Evolutionary conservation across 2,113 vertebrate genomes (phyloP).

Genomic region (Microtus pennsylvanicus): DNA sequence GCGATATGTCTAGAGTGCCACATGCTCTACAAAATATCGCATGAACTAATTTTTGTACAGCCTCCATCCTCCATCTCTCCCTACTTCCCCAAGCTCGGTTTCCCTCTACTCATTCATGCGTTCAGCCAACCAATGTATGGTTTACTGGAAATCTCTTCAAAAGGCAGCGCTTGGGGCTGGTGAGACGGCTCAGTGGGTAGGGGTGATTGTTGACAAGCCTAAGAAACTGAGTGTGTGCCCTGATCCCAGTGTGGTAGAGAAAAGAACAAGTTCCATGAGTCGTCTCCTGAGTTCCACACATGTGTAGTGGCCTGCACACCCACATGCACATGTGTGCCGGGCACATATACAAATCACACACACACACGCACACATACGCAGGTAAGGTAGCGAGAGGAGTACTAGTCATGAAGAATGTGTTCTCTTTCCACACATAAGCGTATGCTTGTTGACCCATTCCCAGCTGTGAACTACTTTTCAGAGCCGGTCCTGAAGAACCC

Average conservation of each 20-base stretch:
- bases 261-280: not conserved
- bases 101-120: not conserved
- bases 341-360: not conserved
- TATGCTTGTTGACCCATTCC: not conserved
- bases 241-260: not conserved
- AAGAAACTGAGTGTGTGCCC: too few relatives aligned
- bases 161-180: not conserved
- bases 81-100: not conserved
- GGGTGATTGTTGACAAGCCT: not conserved
- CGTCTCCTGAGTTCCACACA: not conserved
- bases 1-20: not conserved
- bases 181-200: not conserved
- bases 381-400: not conserved
- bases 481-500: not conserved
- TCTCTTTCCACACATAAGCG: not conserved
- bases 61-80: conserved; percentile 3
- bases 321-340: not conserved
- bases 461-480: not conserved
- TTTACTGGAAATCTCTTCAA: conserved; percentile 20
- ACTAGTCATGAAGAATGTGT: not conserved
- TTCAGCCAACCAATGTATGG: not conserved
- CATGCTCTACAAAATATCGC: not conserved
- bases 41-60: not conserved
- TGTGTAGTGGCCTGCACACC: not conserved
- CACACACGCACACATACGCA: not conserved